Base-by-base conservation (phyloP, 2,797 vertebrate species). In the Lagorchestes hirsutus region DNA sequence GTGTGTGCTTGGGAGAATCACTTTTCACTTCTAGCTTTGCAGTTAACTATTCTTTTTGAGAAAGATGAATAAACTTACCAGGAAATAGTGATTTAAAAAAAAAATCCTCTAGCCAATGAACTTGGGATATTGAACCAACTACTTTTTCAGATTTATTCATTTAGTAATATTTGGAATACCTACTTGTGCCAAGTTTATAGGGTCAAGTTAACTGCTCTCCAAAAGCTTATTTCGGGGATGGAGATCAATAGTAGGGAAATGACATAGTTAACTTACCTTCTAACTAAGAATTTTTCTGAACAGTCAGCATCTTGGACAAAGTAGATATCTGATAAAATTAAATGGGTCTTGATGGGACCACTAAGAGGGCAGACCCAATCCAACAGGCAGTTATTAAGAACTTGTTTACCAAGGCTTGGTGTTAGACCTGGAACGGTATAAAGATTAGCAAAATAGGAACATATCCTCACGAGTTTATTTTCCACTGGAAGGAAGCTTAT, bases 21-120 rank as follows among this genome's bases (percentile, higher is more conserved):
- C 55, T 87, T 92, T 92, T 55, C 62, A 58, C 52, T 95, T 97
- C 96, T 40, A 55, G 6, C 96, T 34, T 0, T 58, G 93, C 96
- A 93, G 52, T 87, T 62, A 94, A n/a, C 4, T 56, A 0, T 95
- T 97, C 93, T 34, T 95, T 95, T 90, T 58, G n/a, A 92, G 22
- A 55, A 50, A 11, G 52, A 82, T 67, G 87, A 92, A 87, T 3
- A 96, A 5, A 92, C 91, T 67, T 96, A 34, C 92, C 92, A 57
- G 24, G 55, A 91, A 90, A 34, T 24, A 90, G 56, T 92, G 28
- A 92, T 95, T 92, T 56, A 34, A 93, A 96, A 87, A 55, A 92
- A 92, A 62, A 54, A 10, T 91, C 55, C 13, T 59, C 5, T 92
- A 28, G 74, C 31, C 67, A 90, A 90, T 54, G 2, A 29, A 62